A percentile compares a stretch with the other conserved stretches of the same genome.
These are phyloP conservation scores for Melieria picta DNA, from an alignment of 2,888 invertebrate species.

Conservation along the genomic window DNA sequence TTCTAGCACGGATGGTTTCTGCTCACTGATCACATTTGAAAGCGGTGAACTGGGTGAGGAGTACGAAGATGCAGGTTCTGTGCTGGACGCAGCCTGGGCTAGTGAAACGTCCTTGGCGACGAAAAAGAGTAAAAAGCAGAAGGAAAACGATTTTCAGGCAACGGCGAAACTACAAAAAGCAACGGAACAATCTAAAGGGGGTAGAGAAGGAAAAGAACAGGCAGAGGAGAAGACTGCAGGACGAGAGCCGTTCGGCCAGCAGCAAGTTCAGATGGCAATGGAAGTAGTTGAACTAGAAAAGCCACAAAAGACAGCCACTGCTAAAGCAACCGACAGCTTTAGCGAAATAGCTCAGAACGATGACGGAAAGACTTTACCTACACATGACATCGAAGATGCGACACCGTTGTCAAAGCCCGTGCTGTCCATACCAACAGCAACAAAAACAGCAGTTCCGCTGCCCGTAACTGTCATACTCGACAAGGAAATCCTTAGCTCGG, in stretches of 20 bases:
- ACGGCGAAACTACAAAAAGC: no score
- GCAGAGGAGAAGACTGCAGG: neutral
- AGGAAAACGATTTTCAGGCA: slow-evolving; percentile 36
- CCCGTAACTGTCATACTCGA: slow-evolving; percentile 51
- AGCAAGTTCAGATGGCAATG: slow-evolving; percentile 26
- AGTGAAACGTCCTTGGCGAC: slow-evolving; percentile 44
- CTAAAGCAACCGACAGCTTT: neutral
- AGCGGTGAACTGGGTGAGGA: slow-evolving; percentile 76
- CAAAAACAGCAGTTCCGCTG: slow-evolving; percentile 37
- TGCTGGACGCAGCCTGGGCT: slow-evolving; percentile 52
- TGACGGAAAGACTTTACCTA: neutral
- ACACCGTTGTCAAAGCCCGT: neutral
- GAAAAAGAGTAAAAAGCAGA: slow-evolving; percentile 49
- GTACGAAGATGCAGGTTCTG: slow-evolving; percentile 59
- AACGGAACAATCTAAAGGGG: slow-evolving; percentile 6
- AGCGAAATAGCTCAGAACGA: neutral
- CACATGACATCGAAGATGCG: neutral
- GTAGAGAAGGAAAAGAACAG: slow-evolving; percentile 15
- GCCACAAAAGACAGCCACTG: slow-evolving; percentile 28
- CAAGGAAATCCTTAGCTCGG: slow-evolving; percentile 61
- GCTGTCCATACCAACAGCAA: slow-evolving; percentile 1
- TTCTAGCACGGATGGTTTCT: slow-evolving; percentile 91
- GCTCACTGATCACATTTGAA: slow-evolving; percentile 83
- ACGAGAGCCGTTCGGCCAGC: slow-evolving; percentile 39
- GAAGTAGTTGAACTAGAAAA: slow-evolving; percentile 37